phyloP scores from a whole-genome alignment of 2,797 vertebrate species.

The Babyrousa celebensis region DNA sequence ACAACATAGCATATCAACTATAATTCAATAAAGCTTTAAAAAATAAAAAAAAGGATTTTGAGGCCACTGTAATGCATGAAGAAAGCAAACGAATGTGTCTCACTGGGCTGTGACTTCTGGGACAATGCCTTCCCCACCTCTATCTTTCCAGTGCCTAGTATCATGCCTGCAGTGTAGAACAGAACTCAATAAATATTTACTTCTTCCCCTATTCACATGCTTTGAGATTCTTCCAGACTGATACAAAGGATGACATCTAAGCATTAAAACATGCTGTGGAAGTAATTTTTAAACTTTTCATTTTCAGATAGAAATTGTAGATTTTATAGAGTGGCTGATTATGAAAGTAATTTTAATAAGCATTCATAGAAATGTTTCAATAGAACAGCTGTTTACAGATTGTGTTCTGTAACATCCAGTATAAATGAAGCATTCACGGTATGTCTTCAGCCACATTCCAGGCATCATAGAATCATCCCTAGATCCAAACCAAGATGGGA shows the following conservation, averaged over 20 bases:
- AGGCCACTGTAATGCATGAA: background rate
- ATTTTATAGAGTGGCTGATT: background rate
- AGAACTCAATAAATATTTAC: background rate
- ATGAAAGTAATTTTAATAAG: background rate
- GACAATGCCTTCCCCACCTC: background rate
- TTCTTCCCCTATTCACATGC: conserved; percentile 27
- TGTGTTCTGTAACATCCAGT: background rate
- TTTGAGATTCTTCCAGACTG: background rate
- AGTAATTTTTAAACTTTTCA: conserved; percentile 55
- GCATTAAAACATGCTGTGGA: background rate
- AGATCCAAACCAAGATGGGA: background rate
- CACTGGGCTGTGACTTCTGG: background rate
- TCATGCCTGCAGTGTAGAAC: background rate
- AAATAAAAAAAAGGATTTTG: conserved; percentile 11
- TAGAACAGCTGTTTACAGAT: background rate
- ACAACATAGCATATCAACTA: too few relatives aligned
- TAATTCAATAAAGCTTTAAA: too few relatives aligned
- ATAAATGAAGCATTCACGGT: background rate
- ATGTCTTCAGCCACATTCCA: background rate
- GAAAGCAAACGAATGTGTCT: background rate
- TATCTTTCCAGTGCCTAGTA: background rate
- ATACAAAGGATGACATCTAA: background rate
- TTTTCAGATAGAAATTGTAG: conserved; percentile 56
- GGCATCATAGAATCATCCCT: background rate
- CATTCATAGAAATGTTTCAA: conserved; percentile 1